Evolutionary conservation across 2,888 invertebrate genomes (phyloP).

Genomic region (Sesia apiformis): DNA sequence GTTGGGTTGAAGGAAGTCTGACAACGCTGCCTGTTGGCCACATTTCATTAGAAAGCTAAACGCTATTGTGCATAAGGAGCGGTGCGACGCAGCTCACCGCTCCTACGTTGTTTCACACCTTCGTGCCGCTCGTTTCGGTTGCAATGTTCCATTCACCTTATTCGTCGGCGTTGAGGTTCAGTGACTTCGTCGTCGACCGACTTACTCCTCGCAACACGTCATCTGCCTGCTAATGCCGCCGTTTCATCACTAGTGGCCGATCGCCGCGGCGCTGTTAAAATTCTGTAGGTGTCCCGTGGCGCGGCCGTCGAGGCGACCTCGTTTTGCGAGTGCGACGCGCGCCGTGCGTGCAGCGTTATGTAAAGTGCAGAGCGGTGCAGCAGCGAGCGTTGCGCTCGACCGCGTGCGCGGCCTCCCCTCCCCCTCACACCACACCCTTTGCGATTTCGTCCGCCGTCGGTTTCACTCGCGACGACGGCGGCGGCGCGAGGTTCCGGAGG

Average conservation of each 20-base stretch:
- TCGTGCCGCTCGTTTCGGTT: constrained; percentile 42
- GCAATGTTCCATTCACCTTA: constrained; percentile 72
- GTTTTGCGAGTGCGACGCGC: constrained; percentile 35
- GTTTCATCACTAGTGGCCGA: constrained; percentile 53
- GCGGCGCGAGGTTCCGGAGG: constrained; percentile 29
- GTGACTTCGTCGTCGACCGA: constrained; percentile 61
- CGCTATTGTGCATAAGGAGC: constrained; percentile 46
- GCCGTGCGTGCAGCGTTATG: constrained; percentile 54
- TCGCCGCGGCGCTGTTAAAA: constrained; percentile 49
- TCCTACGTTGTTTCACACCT: constrained; percentile 32
- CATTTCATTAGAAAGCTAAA: constrained; percentile 62
- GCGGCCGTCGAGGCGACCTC: constrained; percentile 54
- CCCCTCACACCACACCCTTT: constrained; percentile 16
- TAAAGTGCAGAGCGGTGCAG: constrained; percentile 62
- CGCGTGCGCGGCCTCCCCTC: constrained; percentile 39
- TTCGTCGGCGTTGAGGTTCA: constrained; percentile 64
- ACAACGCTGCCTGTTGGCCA: constrained; percentile 16
- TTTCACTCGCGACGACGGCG: constrained; percentile 55
- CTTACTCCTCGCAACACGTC: constrained; percentile 57
- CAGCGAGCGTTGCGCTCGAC: constrained; percentile 61
- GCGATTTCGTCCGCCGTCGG: constrained; percentile 11
- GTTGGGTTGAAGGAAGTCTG: too few relatives aligned
- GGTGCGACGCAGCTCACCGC: constrained; percentile 27
- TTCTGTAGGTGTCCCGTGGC: constrained; percentile 52
- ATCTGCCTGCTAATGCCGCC: constrained; percentile 57